Percentiles rank a stretch among this genome's conserved stretches.
Conservation (phyloP, 2,888 invertebrate genomes). For the Reticulitermes lucifugus region DNA sequence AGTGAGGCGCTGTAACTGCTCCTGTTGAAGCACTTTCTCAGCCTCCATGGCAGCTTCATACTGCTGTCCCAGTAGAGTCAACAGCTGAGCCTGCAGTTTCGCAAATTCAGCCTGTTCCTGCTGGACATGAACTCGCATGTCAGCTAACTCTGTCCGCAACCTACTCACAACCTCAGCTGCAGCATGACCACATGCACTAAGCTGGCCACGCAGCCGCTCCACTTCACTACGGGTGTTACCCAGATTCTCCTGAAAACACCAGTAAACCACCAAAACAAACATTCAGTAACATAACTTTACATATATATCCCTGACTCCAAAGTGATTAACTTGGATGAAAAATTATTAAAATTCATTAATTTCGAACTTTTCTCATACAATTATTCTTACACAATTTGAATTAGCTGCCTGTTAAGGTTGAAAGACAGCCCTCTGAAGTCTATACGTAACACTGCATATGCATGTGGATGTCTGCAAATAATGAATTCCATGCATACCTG, state of each 20-base stretch:
- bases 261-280: background rate
- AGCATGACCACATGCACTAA: slow-evolving; percentile 68
- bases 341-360: no score
- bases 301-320: no score
- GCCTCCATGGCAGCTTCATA: slow-evolving; percentile 53
- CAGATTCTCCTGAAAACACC: slow-evolving; percentile 74
- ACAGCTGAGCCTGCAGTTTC: slow-evolving; percentile 28
- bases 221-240: slow-evolving; percentile 75
- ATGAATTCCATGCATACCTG: no score
- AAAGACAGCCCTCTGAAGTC: no score
- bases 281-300: no score
- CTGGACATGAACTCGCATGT: slow-evolving; percentile 34
- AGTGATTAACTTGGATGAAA: no score
- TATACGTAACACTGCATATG: no score
- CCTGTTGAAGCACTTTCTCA: slow-evolving; percentile 61
- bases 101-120: slow-evolving; percentile 40
- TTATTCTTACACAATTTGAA: no score
- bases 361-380: no score
- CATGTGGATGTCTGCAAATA: no score
- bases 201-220: slow-evolving; percentile 70
- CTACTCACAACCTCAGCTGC: slow-evolving; percentile 69
- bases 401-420: no score
- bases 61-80: slow-evolving; percentile 17
- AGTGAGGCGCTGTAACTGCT: slow-evolving; percentile 72
- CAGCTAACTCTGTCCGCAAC: slow-evolving; percentile 63